Base-by-base conservation (phyloP, 2,797 vertebrate genomes). In the Sebastes flavidus region DNA sequence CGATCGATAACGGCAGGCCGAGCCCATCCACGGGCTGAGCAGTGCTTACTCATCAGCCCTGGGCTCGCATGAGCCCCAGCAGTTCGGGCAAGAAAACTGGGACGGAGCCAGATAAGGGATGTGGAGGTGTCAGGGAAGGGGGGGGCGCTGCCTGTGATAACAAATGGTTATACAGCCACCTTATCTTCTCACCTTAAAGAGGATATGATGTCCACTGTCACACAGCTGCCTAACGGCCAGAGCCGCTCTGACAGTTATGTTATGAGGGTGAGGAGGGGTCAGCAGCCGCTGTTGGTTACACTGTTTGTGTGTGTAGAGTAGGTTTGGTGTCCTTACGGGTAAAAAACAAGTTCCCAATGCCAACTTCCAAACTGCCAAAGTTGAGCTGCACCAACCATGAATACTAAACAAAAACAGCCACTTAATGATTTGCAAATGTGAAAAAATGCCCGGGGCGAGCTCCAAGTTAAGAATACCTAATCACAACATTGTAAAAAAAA, bases 181-280 rank as follows among this genome's bases (percentile, higher is more conserved):
- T 94, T 94, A 93, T 94, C 94, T 87, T 91, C 87, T 83, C 87
- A 92, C 87, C 91, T 91, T 90, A 91, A 93, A 93, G 74, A 89
- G 90, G 86, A 91, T 91, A 92, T 93, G 93, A 94, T 91, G 92
- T 82, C 78, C 69, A 60, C 88, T 81, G 89, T 90, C 88, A 91
- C 80, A 83, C 77, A 83, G 84, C 85, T 75, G 87, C 89, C 84
- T 55, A 81, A 71, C n/a, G 14, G 72, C 86, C 88, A 87, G 70
- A 87, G 42, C 78, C 32, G 36, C 69, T 77, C 49, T 80, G 87
- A 83, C 89, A 78, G 83, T 84, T 84, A 78, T 88, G 88, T 76
- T 82, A 79, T 80, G 69, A 81, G 82, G 72, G 75, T 76, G 76
- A 82, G 61, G 72, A 73, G 71, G 62, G 84, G 82, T 89, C 83